Base-by-base conservation (phyloP, 2,888 invertebrate genomes). In the Meliscaeva auricollis region DNA sequence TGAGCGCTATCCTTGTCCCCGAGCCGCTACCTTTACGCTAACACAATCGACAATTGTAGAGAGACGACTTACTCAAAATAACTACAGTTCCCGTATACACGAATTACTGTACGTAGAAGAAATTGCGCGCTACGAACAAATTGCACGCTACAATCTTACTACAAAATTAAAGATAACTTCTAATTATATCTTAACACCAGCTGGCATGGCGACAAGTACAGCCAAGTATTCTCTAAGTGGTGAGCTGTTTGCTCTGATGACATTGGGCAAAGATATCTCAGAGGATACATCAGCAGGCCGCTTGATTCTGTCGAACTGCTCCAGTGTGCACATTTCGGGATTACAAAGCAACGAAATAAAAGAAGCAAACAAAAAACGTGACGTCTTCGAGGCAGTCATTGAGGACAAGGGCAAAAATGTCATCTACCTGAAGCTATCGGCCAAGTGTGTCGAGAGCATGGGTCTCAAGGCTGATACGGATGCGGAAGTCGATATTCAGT, bases 271-370 rank as follows among this genome's bases (percentile, higher is more conserved):
- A 89, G 95, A 96, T 89, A 93, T 97, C 52, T 96, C 96, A 0
- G 97, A 97, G 90, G 97, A 97, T 90, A 96, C 96, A 3, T 95
- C 96, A 11, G 96, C 96, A 60, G 97, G 97, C 0, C 93, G 96
- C 30, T 93, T 97, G 13, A 95, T 97, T 81, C 92, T 97, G 15
- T 95, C 95, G 89, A 96, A 96, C 89, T 96, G 96, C 90, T 95
- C 94, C 80, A 94, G 94, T 46, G 95, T 96, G 7, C 94, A 95
- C 82, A 91, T 96, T 60, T 93, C 93, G 46, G 92, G 91, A 69
- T 26, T 72, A 48, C 58, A 83, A 56, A 69, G 81, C 13, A 72
- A 75, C 30, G 70, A 87, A 11, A 32, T 8, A 32, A 87, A 75
- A 52, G 78, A 88, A 13, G 77, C 87, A 7, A 85, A 87, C 3